phyloP scores from a whole-genome alignment of 2,888 invertebrate species.

The Dioctria rufipes region DNA sequence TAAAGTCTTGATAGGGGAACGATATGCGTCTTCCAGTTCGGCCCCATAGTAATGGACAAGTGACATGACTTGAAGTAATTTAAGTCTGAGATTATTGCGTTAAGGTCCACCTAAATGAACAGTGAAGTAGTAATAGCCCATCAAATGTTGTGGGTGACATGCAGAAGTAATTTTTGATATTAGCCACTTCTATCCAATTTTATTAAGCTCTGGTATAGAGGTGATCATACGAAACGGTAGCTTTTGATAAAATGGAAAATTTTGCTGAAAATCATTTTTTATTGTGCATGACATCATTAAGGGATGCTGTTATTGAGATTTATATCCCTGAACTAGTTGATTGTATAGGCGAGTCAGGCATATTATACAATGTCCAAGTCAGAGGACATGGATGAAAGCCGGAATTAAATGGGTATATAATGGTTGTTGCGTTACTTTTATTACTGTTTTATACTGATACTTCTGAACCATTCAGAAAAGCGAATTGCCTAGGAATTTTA shows the following conservation, averaged over 20 bases:
- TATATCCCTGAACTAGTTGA: background rate
- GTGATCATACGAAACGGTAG: background rate
- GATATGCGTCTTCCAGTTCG: background rate
- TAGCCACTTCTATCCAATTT: constrained; percentile 6
- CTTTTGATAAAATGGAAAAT: background rate
- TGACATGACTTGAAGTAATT: constrained; percentile 3
- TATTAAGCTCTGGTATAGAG: background rate
- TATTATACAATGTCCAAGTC: background rate
- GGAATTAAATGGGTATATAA: no score
- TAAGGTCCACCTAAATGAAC: background rate
- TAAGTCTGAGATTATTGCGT: background rate
- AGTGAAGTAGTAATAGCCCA: background rate
- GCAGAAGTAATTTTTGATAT: background rate
- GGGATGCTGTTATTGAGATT: constrained; percentile 5
- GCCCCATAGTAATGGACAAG: background rate
- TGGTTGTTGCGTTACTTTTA: no score
- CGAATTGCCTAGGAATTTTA: no score
- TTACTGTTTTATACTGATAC: no score
- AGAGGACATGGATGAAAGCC: no score
- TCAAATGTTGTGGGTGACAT: background rate
- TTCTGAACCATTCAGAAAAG: no score
- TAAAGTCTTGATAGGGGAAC: background rate
- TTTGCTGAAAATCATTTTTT: background rate
- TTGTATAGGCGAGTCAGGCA: background rate
- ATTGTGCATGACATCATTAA: constrained; percentile 8